These are phyloP conservation scores for Hyperoodon ampullatus DNA, from an alignment of 2,113 vertebrate genomes.

Conservation along the genomic window DNA sequence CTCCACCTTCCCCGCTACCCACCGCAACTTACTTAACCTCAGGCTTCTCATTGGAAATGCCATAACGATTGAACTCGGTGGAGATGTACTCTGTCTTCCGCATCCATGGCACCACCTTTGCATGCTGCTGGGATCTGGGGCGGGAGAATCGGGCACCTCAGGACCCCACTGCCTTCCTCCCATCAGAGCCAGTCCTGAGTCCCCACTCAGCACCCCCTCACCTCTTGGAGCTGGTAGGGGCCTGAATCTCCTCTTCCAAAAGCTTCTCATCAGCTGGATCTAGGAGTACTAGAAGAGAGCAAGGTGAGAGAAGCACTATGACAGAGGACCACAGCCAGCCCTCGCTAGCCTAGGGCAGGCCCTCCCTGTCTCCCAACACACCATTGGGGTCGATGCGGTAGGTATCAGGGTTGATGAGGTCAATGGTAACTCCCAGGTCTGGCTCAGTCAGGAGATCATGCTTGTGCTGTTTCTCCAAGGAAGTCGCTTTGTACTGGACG, in stretches of 20 bases:
- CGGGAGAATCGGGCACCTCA: not conserved
- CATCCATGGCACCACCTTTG: slow-evolving; percentile 98
- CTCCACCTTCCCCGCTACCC: not conserved
- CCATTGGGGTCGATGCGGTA: slow-evolving; percentile 93
- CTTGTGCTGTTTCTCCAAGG: slow-evolving; percentile 96
- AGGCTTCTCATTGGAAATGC: slow-evolving; percentile 96
- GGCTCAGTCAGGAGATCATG: slow-evolving; percentile 96
- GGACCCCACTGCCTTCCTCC: slow-evolving; percentile 71
- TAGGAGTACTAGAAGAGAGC: slow-evolving; percentile 86
- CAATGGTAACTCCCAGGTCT: slow-evolving; percentile 95
- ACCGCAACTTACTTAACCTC: slow-evolving; percentile 93
- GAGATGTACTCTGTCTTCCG: slow-evolving; percentile 97
- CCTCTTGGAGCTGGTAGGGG: slow-evolving; percentile 95
- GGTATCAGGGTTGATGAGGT: slow-evolving; percentile 96
- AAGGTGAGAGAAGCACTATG: not conserved
- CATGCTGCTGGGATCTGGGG: slow-evolving; percentile 93
- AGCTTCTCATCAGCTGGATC: slow-evolving; percentile 96
- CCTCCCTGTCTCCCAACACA: slow-evolving; percentile 77
- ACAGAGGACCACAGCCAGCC: not conserved
- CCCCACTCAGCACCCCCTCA: slow-evolving; percentile 64
- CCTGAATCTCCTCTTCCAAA: slow-evolving; percentile 95
- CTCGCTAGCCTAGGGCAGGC: not conserved
- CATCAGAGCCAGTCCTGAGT: not conserved
- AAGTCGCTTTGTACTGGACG: slow-evolving; percentile 97
- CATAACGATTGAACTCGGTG: slow-evolving; percentile 96